A percentile compares a stretch with the other conserved stretches of the same genome.
phyloP scores from a whole-genome alignment of 92 coral and sea anemone genomes.

The Epizoanthus rinbou region DNA sequence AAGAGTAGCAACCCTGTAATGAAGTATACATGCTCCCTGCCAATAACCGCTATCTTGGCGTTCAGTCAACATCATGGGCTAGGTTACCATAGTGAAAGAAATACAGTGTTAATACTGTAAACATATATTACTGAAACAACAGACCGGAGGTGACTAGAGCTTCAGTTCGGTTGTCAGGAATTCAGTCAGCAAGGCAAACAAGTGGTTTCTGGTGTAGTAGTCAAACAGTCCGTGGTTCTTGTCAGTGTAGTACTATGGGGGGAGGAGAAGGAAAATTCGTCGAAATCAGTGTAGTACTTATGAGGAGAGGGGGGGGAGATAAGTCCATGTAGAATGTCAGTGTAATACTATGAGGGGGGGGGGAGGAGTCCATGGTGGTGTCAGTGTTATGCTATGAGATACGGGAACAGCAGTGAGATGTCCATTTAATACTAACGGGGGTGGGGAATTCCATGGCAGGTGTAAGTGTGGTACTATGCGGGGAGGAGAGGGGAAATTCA shows the following conservation, averaged over 20 bases:
- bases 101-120: no score
- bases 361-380: not conserved
- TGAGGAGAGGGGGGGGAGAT: no score
- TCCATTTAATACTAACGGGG: not conserved
- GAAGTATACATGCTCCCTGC: no score
- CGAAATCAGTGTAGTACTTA: no score
- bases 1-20: no score
- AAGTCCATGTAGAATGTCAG: no score
- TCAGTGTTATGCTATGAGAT: no score
- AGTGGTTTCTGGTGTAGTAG: constrained; percentile 56
- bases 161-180: constrained; percentile 75
- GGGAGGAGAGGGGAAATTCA: no score
- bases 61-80: no score
- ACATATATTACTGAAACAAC: not conserved
- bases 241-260: constrained; percentile 83
- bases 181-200: constrained; percentile 70
- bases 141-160: constrained; percentile 39
- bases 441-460: not conserved
- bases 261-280: not conserved
- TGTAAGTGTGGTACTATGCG: no score
- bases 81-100: no score
- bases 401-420: not conserved
- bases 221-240: constrained; percentile 82
- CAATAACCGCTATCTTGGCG: no score
- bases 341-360: not conserved